Evolutionary conservation across 2,797 vertebrate genomes (phyloP), one percentile per base, ranked within the genome.

Genomic region (Emydoidea blandingii): DNA sequence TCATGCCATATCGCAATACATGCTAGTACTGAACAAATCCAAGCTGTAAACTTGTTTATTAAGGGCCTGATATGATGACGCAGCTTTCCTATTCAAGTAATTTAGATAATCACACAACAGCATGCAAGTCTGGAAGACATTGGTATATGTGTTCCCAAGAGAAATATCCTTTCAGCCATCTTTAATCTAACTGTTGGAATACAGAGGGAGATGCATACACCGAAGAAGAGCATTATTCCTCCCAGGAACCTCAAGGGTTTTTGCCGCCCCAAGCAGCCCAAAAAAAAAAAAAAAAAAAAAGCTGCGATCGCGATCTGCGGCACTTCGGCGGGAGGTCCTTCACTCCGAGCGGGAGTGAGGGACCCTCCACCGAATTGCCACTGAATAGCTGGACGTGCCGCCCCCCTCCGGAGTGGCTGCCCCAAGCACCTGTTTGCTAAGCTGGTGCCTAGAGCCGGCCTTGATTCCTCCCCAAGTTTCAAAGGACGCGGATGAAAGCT

Each of bases 21-120:
- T 80, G 74, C 88, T 44, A 34, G 92, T 83, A 62, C 23, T 11
- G 37, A 27, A 78, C 16, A 92, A 95, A 95, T 86, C 83, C 21
- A 8, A 56, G 86, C 16, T 80, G 79, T 4, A 3, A 79, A 81
- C 86, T 95, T 93, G 94, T 92, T 96, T 90, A 95, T 86, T 91
- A 94, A 92, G 94, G 91, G 76, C 80, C 86, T 76, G 85, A 95
- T 93, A 95, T 88, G 86, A 89, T 93, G 95, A 80, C 94, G 94
- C 92, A 97, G 50, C 93, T 97, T 97, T 92, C 85, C 90, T 85
- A 81, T 95, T 83, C 95, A 94, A 96, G 96, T 96, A 96, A 97
- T 96, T 96, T 94, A 91, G 93, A 95, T 86, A 96, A 96, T 96
- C 79, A 2, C 91, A 94, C 92, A 90, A 93, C 92, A 91, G 93